phyloP scores from a whole-genome alignment of 2,888 invertebrate genomes.

The Bugula neritina region DNA sequence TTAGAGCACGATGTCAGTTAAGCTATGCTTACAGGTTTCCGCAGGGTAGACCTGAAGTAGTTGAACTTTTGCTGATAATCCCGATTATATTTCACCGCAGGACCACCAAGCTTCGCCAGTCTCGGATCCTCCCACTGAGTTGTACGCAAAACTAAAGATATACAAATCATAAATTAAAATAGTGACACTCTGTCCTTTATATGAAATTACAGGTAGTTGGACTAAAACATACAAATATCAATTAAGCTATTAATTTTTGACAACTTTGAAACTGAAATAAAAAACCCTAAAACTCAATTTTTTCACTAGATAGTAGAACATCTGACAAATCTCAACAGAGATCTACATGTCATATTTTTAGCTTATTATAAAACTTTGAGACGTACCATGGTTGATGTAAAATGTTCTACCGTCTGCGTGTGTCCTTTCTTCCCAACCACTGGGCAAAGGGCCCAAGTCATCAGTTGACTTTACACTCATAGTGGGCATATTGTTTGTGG shows the following conservation, averaged over 20 bases:
- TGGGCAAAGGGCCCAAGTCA: slow-evolving; percentile 79
- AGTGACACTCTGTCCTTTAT: not conserved
- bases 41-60: slow-evolving; percentile 90
- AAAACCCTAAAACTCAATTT: too few relatives aligned
- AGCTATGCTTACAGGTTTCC: slow-evolving; percentile 68
- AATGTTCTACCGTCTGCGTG: slow-evolving; percentile 94
- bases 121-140: slow-evolving; percentile 99
- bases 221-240: not conserved
- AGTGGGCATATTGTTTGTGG: not conserved
- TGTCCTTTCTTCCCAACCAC: slow-evolving; percentile 96
- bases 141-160: slow-evolving; percentile 79
- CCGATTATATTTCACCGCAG: slow-evolving; percentile 92
- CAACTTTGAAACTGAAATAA: too few relatives aligned
- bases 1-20: too few relatives aligned
- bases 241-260: not conserved
- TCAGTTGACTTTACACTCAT: slow-evolving; percentile 59
- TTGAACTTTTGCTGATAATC: slow-evolving; percentile 99
- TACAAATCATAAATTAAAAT: too few relatives aligned
- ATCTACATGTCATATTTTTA: too few relatives aligned
- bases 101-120: slow-evolving; percentile 87
- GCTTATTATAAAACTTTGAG: too few relatives aligned
- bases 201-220: not conserved
- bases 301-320: too few relatives aligned
- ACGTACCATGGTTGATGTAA: slow-evolving; percentile 96
- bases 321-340: too few relatives aligned